Evolutionary conservation across 2,113 vertebrate species (phyloP), one percentile per base, ranked within the genome.

Genomic region (Nesoenas mayeri): DNA sequence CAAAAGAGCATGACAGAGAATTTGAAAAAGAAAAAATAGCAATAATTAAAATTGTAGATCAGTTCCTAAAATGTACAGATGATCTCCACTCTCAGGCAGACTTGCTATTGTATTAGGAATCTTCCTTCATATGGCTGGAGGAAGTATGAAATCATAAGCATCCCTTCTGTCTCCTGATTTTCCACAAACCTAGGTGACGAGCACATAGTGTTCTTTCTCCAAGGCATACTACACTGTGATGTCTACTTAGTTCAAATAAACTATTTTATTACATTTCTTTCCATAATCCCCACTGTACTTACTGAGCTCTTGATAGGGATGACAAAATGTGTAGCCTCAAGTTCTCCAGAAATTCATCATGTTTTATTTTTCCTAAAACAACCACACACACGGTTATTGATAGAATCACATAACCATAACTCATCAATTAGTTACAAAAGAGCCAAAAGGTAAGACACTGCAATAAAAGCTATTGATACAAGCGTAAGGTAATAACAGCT

Each of bases 221-320:
- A 57, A 48, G 20, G 29, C 6, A 11, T 74, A n/a, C 58, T 61
- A 62, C 24, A 38, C 31, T 29, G 25, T n/a, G 10, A 56, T 31
- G 26, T 67, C 57, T 84, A 53, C 17, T 54, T 62, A 57, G 50
- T 34, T 60, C 44, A 88, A 50, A 90, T 4, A 71, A 81, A 91
- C 16, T 57, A 22, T 40, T 72, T 34, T 53, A 34, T 42, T 56
- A 71, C 9, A 40, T n/a, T 85, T 93, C 12, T 66, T 79, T 70
- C 58, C 21, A 44, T 38, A 11, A 87, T 69, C 3, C 25, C 32
- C 38, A 26, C 4, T 51, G 14, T 94, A 96, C 95, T 96, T 95
- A 97, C 97, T 31, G 6, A 84, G 94, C 79, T 79, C 50, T 81
- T 88, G 94, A 91, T 8, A 96, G 20, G 40, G 32, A 95, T 20